phyloP scores from a whole-genome alignment of 2,888 invertebrate genomes.

The Vesta saturnalis region DNA sequence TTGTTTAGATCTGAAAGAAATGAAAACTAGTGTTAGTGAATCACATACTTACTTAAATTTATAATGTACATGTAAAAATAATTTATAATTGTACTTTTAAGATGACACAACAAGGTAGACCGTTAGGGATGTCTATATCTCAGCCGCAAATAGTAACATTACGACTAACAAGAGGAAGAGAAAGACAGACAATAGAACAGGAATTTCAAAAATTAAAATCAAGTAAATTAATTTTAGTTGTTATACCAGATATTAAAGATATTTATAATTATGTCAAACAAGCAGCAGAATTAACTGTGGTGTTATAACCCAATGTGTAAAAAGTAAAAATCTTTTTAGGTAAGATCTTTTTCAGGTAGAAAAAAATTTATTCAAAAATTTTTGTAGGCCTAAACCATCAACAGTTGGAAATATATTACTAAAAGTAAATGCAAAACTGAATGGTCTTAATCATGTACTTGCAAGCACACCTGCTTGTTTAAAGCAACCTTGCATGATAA shows the following conservation, averaged over 20 bases:
- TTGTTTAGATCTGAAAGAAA: too few relatives aligned
- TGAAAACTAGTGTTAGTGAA: too few relatives aligned
- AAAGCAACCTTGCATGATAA: constrained; percentile 66
- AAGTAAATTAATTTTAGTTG: constrained; percentile 69
- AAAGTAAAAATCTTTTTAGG: constrained; percentile 62
- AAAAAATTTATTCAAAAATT: neutral
- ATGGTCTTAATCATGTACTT: constrained; percentile 79
- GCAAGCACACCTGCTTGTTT: constrained; percentile 63
- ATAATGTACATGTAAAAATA: too few relatives aligned
- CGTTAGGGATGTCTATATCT: constrained; percentile 46
- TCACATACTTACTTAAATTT: too few relatives aligned
- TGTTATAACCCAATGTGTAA: constrained; percentile 79
- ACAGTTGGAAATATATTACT: constrained; percentile 78
- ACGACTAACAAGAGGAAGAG: neutral
- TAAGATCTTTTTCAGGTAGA: constrained; percentile 40
- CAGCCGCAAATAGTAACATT: constrained; percentile 27
- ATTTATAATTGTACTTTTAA: constrained; percentile 14
- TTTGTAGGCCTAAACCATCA: constrained; percentile 64
- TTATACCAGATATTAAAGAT: constrained; percentile 65
- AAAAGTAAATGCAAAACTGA: constrained; percentile 85
- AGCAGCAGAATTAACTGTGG: constrained; percentile 75
- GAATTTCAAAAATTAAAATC: constrained; percentile 43
- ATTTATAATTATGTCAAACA: constrained; percentile 46
- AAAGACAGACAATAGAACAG: constrained; percentile 11
- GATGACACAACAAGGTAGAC: constrained; percentile 20